Evolutionary conservation across 2,797 vertebrate genomes (phyloP).

Genomic region (Alfaro cultratus): DNA sequence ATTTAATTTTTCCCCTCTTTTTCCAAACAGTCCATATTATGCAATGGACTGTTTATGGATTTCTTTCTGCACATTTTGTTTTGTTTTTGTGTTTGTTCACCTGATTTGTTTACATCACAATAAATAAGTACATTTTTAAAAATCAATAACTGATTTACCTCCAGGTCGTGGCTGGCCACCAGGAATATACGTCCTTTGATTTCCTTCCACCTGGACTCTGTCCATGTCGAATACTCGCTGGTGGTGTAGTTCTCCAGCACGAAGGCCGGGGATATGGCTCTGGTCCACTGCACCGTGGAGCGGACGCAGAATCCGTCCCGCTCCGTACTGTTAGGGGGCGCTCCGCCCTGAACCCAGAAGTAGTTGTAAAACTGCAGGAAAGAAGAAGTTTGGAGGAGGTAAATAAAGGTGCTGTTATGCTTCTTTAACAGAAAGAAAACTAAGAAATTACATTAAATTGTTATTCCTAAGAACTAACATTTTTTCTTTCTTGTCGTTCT

Average conservation of each 20-base stretch:
- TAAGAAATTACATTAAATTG: neutral
- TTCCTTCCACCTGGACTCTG: slow-evolving; percentile 93
- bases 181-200: slow-evolving; percentile 91
- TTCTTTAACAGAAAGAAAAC: neutral
- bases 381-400: neutral
- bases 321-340: slow-evolving; percentile 76
- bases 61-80: too few species aligned
- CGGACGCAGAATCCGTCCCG: slow-evolving; percentile 81
- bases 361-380: slow-evolving; percentile 83
- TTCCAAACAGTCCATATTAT: too few species aligned
- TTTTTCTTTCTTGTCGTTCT: neutral
- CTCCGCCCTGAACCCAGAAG: slow-evolving; percentile 86
- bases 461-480: neutral
- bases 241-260: slow-evolving; percentile 85
- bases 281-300: slow-evolving; percentile 76
- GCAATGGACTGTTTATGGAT: too few species aligned
- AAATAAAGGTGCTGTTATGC: neutral
- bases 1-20: too few species aligned
- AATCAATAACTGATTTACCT: slow-evolving; percentile 78
- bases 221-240: slow-evolving; percentile 91
- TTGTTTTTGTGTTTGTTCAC: too few species aligned
- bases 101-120: too few species aligned
- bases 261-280: slow-evolving; percentile 90
- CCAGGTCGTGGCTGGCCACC: slow-evolving; percentile 89
- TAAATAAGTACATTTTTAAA: too few species aligned